phyloP scores from a whole-genome alignment of 37 sponge, comb jelly and placozoan genomes.

The Agelas oroides region DNA sequence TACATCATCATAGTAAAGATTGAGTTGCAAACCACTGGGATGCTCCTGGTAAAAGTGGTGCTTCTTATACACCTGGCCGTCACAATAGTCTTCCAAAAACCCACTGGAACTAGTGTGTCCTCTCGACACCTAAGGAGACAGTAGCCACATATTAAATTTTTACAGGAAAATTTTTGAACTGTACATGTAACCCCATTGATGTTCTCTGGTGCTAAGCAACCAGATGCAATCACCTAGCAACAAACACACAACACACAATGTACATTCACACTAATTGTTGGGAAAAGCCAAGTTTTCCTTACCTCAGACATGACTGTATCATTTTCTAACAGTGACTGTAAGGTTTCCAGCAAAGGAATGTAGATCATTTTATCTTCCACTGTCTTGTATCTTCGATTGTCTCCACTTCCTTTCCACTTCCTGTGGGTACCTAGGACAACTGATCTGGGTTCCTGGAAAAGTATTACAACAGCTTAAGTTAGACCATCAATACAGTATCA shows the following conservation, averaged over 20 bases:
- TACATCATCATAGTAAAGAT: constrained; percentile 35
- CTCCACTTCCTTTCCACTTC: constrained; percentile 20
- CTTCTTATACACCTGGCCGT: neutral
- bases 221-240: too few relatives aligned
- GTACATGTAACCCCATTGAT: too few relatives aligned
- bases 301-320: constrained; percentile 9
- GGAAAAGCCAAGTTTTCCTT: neutral
- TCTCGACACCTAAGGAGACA: too few relatives aligned
- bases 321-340: constrained; percentile 11
- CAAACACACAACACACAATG: too few relatives aligned
- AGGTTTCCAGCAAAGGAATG: constrained; percentile 22
- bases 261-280: too few relatives aligned
- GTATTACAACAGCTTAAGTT: too few relatives aligned
- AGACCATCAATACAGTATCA: too few relatives aligned
- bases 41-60: constrained; percentile 2
- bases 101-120: neutral
- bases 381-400: neutral
- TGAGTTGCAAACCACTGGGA: constrained; percentile 7
- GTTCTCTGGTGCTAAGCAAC: too few relatives aligned
- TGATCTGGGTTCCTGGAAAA: constrained; percentile 8
- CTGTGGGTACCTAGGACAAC: neutral
- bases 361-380: constrained; percentile 13
- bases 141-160: too few relatives aligned
- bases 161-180: too few relatives aligned
- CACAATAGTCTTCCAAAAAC: constrained; percentile 20